A percentile compares a stretch with the other conserved stretches of the same genome.
These are phyloP conservation scores for Acronicta psi DNA, from an alignment of 2,888 invertebrate species.

Conservation along the genomic window DNA sequence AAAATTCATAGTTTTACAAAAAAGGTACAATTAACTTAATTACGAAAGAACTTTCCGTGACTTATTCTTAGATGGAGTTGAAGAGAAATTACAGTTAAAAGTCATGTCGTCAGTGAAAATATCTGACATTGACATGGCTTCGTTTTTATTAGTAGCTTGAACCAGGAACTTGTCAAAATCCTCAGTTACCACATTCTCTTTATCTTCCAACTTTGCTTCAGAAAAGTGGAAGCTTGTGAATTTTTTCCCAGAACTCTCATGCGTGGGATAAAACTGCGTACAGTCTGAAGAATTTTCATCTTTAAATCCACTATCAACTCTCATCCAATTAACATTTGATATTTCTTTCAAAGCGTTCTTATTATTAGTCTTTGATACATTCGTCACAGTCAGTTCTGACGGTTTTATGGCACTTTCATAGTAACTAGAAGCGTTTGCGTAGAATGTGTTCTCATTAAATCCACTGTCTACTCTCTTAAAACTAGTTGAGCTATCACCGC, in stretches of 20 bases:
- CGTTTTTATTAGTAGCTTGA: conserved; percentile 70
- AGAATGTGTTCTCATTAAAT: conserved; percentile 83
- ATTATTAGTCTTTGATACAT: conserved; percentile 64
- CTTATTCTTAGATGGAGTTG: conserved; percentile 85
- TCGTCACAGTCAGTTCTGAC: conserved; percentile 82
- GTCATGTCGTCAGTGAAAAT: conserved; percentile 83
- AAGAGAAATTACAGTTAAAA: conserved; percentile 84
- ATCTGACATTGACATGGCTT: conserved; percentile 83
- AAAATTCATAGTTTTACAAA: conserved; percentile 71
- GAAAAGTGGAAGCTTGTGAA: conserved; percentile 68
- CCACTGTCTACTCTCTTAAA: conserved; percentile 84
- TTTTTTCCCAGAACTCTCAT: conserved; percentile 66
- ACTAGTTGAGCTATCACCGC: conserved; percentile 71
- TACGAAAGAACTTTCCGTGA: conserved; percentile 73
- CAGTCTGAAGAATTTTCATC: conserved; percentile 82
- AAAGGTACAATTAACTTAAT: conserved; percentile 33
- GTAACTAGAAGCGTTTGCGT: conserved; percentile 82
- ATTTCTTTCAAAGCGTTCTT: conserved; percentile 79
- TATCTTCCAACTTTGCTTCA: conserved; percentile 72
- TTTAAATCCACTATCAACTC: conserved; percentile 85
- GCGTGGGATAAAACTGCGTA: conserved; percentile 73
- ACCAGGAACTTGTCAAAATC: conserved; percentile 73
- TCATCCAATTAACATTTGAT: conserved; percentile 84
- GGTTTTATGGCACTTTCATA: conserved; percentile 87
- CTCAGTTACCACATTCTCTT: conserved; percentile 74